Evolutionary conservation across 2,888 invertebrate species (phyloP).

Genomic region (Sepioteuthis lessoniana): DNA sequence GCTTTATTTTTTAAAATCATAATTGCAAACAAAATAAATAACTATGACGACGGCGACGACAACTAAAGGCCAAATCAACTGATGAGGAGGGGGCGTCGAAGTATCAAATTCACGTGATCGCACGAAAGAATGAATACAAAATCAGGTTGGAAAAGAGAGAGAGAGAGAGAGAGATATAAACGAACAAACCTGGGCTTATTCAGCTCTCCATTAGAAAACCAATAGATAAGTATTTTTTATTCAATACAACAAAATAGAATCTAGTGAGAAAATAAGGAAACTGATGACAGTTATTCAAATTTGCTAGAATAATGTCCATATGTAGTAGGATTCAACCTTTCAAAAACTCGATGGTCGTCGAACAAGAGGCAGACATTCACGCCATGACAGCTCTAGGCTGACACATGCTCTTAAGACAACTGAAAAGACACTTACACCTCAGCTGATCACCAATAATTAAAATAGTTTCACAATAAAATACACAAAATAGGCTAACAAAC

Average conservation of each 20-base stretch:
- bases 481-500: background rate
- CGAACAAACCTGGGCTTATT: background rate
- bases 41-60: background rate
- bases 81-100: background rate
- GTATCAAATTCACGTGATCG: constrained; percentile 15
- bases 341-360: background rate
- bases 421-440: background rate
- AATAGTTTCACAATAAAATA: background rate
- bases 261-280: background rate
- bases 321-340: background rate
- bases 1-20: background rate
- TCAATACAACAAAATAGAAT: too few species aligned
- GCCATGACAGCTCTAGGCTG: constrained; percentile 12
- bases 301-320: background rate
- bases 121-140: background rate
- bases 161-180: background rate
- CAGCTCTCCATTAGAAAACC: background rate
- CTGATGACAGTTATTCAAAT: background rate
- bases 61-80: too few species aligned
- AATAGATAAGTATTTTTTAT: background rate
- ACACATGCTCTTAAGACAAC: background rate
- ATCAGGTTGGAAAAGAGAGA: background rate
- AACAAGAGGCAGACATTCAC: background rate
- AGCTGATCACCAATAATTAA: background rate
- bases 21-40: background rate